Conservation (phyloP, 2,113 vertebrate species). For the Chlorodrepanis virens region DNA sequence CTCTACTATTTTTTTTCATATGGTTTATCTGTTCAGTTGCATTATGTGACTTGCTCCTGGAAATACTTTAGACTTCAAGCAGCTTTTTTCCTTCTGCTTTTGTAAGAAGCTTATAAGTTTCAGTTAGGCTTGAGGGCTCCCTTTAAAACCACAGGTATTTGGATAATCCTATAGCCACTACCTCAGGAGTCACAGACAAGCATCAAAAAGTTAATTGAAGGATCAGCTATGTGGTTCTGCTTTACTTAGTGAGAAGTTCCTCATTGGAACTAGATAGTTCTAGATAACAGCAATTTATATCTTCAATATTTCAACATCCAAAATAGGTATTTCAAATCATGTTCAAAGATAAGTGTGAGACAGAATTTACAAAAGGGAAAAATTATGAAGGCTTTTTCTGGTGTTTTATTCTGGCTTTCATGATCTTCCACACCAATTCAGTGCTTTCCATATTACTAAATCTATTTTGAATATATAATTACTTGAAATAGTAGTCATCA, state of each 20-base stretch:
- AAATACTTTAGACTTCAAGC: background rate
- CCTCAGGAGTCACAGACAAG: background rate
- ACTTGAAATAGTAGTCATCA: background rate
- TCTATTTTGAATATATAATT: background rate
- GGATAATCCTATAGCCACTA: background rate
- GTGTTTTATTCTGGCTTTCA: background rate
- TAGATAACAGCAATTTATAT: background rate
- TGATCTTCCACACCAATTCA: background rate
- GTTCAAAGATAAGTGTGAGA: background rate
- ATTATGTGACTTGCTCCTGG: background rate
- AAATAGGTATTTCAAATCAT: background rate
- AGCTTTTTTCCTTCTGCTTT: background rate
- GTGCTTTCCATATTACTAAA: background rate
- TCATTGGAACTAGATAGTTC: background rate
- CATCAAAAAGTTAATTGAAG: background rate
- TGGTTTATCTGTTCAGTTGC: background rate
- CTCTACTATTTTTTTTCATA: background rate
- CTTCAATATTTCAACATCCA: background rate
- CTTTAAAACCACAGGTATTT: background rate
- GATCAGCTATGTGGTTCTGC: fast-evolving
- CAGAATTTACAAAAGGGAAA: background rate
- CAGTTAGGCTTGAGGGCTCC: background rate
- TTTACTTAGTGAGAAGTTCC: background rate
- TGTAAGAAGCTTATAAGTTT: background rate
- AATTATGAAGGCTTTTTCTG: background rate